These are phyloP conservation scores for Falco punctatus DNA, from an alignment of 2,113 vertebrate species.

Conservation along the genomic window DNA sequence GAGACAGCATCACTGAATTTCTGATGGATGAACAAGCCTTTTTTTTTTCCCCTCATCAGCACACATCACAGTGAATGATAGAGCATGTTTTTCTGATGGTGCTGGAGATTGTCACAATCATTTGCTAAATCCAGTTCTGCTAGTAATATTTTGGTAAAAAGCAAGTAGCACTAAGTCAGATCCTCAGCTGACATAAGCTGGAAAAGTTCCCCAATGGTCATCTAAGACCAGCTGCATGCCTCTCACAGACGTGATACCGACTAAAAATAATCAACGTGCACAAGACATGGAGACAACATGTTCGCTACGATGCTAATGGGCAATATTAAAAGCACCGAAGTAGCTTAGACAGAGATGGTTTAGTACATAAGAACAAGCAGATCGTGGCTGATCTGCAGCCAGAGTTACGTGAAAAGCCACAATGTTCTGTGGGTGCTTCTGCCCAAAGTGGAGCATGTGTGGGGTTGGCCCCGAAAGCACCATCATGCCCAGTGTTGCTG, in stretches of 20 bases:
- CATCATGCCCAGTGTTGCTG: rapidly evolving
- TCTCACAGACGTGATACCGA: not conserved
- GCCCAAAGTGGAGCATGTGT: rapidly evolving
- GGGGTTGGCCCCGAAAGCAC: rapidly evolving
- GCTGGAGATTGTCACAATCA: conserved; percentile 9
- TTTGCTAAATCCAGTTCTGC: not conserved
- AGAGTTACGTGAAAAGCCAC: rapidly evolving
- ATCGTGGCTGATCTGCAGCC: not conserved
- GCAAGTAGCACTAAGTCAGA: not conserved
- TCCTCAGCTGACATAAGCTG: not conserved
- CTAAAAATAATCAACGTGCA: rapidly evolving
- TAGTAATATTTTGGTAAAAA: not conserved
- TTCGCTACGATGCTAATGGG: rapidly evolving
- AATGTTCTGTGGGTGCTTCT: rapidly evolving
- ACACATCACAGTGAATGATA: conserved; percentile 55
- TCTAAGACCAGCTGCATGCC: not conserved
- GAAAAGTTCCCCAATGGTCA: not conserved
- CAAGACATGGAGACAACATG: rapidly evolving
- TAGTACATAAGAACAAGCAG: rapidly evolving
- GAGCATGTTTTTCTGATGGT: conserved; percentile 37
- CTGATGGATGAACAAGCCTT: conserved; percentile 59
- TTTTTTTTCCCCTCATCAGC: conserved; percentile 49
- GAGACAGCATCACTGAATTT: conserved; percentile 27
- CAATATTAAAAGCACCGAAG: rapidly evolving
- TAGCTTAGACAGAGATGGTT: rapidly evolving